Evolutionary conservation across 2,888 invertebrate species (phyloP).

Genomic region (Aphodius sticticus): DNA sequence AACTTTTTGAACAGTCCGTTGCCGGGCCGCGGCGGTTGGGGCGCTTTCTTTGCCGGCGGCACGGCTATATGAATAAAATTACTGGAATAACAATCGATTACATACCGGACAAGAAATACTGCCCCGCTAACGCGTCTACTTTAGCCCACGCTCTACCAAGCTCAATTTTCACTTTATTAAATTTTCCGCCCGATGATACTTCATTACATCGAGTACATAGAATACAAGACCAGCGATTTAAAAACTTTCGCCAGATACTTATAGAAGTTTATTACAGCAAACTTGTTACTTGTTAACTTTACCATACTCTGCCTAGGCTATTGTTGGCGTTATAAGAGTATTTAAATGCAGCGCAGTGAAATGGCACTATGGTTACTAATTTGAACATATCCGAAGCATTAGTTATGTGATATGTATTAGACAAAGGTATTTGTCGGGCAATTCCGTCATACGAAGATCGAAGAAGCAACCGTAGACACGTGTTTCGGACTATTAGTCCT

Average conservation of each 20-base stretch:
- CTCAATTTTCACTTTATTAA: background rate
- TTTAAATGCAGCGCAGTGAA: too few relatives aligned
- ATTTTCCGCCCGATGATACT: background rate
- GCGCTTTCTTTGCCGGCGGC: background rate
- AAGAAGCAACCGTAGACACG: too few relatives aligned
- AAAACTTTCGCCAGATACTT: background rate
- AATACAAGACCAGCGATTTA: background rate
- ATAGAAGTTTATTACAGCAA: background rate
- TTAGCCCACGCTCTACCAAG: background rate
- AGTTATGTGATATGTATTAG: too few relatives aligned
- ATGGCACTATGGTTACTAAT: too few relatives aligned
- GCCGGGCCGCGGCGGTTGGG: slow-evolving; percentile 6
- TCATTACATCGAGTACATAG: background rate
- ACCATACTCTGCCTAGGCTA: too few relatives aligned
- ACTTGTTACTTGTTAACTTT: too few relatives aligned
- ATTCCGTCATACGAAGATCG: too few relatives aligned
- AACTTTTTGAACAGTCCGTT: slow-evolving; percentile 11
- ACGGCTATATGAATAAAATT: slow-evolving; percentile 19
- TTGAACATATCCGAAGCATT: too few relatives aligned
- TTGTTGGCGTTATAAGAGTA: too few relatives aligned
- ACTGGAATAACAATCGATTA: slow-evolving; percentile 23
- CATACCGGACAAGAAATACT: background rate
- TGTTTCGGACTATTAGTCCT: too few relatives aligned
- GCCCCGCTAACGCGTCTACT: background rate
- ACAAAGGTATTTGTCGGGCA: too few relatives aligned